Conservation (phyloP, 2,113 vertebrate genomes). For the Rhabdornis inornatus region DNA sequence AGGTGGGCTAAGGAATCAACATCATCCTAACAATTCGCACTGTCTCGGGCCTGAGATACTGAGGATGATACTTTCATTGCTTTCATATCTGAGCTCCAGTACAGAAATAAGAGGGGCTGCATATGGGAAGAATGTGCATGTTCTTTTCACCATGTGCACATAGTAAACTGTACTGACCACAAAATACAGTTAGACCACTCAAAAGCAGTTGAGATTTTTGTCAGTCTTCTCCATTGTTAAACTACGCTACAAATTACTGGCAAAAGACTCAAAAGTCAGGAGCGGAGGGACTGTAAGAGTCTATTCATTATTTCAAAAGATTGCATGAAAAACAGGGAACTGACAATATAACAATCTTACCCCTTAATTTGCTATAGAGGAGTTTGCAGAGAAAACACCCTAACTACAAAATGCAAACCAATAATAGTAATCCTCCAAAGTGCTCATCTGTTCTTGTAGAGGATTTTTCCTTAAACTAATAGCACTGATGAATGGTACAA, state of each 20-base stretch:
- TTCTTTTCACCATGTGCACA: neutral
- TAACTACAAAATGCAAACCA: neutral
- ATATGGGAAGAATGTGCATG: neutral
- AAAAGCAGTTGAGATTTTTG: neutral
- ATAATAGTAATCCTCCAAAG: neutral
- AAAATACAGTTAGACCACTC: neutral
- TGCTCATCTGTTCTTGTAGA: neutral
- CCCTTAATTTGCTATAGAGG: neutral
- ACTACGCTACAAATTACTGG: neutral
- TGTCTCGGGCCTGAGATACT: fast-evolving
- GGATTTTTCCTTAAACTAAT: neutral
- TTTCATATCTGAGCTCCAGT: neutral
- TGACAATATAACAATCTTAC: neutral
- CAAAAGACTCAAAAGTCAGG: neutral
- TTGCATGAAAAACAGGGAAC: neutral
- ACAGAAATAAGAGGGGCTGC: neutral
- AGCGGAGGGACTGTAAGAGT: neutral
- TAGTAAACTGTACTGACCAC: neutral
- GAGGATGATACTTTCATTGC: fast-evolving
- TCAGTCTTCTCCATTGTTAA: neutral
- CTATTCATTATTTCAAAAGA: neutral
- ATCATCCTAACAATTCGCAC: neutral
- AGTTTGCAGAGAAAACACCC: neutral
- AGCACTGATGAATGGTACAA: neutral
- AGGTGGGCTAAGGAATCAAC: neutral